A percentile compares a stretch with the other conserved stretches of the same genome.
These are phyloP conservation scores for Esox niger DNA, from an alignment of 2,113 vertebrate species.

Conservation along the genomic window DNA sequence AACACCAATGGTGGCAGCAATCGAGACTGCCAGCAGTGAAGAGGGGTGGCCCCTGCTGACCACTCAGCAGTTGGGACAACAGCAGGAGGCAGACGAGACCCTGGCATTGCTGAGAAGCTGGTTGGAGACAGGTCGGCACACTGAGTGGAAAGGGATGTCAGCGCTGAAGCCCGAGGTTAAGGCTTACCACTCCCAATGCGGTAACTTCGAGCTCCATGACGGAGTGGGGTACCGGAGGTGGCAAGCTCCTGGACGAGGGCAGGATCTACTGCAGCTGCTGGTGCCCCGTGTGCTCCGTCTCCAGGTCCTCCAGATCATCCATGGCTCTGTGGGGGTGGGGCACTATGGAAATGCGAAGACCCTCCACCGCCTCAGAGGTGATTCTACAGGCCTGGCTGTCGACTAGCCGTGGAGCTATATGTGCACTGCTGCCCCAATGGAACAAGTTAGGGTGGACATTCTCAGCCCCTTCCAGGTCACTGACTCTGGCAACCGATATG, in stretches of 20 bases:
- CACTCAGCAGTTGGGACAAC: not conserved
- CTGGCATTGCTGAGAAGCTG: not conserved
- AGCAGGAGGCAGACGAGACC: not conserved
- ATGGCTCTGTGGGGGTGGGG: not conserved
- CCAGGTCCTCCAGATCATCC: too few relatives aligned
- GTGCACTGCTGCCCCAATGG: slow-evolving; percentile 23
- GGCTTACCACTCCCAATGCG: not conserved
- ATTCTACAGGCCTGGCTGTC: too few relatives aligned
- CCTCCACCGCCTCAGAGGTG: not conserved
- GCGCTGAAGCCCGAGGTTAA: not conserved
- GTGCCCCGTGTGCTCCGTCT: not conserved
- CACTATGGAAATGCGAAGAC: slow-evolving; percentile 4
- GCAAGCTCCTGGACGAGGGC: too few relatives aligned
- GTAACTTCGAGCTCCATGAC: too few relatives aligned
- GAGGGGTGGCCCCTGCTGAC: not conserved
- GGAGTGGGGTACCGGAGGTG: too few relatives aligned
- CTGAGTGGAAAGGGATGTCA: not conserved
- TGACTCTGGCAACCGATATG: slow-evolving; percentile 11
- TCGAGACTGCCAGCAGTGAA: not conserved
- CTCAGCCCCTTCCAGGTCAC: slow-evolving; percentile 4
- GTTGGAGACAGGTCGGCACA: not conserved
- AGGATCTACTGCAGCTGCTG: too few relatives aligned
- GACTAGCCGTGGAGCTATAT: not conserved
- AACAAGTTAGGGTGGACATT: not conserved
- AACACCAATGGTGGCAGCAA: not conserved